Conservation (phyloP, 2,797 vertebrate genomes). For the Arremon brunneinucha region DNA sequence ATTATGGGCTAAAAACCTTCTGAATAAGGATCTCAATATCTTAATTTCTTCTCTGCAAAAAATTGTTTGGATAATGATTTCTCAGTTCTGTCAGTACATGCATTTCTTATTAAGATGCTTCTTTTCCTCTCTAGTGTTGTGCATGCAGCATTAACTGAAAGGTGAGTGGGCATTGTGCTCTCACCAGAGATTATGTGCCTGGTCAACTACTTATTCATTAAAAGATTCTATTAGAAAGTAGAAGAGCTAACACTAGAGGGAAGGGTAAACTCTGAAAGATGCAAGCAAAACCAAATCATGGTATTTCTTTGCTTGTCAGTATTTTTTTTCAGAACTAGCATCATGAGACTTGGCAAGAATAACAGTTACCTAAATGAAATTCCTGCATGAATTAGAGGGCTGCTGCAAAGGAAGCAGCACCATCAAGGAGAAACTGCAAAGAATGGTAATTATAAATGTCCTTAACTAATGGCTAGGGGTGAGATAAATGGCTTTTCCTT, state of each 20-base stretch:
- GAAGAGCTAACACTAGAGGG: background rate
- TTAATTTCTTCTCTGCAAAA: background rate
- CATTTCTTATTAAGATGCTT: background rate
- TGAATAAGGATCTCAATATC: background rate
- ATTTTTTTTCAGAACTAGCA: background rate
- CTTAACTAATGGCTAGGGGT: background rate
- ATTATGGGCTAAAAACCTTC: background rate
- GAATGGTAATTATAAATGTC: background rate
- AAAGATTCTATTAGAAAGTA: background rate
- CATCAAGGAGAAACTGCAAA: background rate
- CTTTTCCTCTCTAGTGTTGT: background rate
- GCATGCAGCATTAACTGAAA: background rate
- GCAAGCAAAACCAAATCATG: background rate
- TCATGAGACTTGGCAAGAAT: background rate
- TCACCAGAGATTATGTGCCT: background rate
- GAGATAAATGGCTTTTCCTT: background rate
- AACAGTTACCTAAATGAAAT: background rate
- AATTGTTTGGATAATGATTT: background rate
- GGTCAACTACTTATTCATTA: background rate
- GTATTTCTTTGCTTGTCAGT: background rate
- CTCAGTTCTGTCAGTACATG: background rate
- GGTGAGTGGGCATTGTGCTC: background rate
- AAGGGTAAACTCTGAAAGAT: background rate
- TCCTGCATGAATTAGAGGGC: background rate
- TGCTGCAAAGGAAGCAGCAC: background rate